phyloP scores from a whole-genome alignment of 2,888 invertebrate species.

The Sicus ferrugineus region DNA sequence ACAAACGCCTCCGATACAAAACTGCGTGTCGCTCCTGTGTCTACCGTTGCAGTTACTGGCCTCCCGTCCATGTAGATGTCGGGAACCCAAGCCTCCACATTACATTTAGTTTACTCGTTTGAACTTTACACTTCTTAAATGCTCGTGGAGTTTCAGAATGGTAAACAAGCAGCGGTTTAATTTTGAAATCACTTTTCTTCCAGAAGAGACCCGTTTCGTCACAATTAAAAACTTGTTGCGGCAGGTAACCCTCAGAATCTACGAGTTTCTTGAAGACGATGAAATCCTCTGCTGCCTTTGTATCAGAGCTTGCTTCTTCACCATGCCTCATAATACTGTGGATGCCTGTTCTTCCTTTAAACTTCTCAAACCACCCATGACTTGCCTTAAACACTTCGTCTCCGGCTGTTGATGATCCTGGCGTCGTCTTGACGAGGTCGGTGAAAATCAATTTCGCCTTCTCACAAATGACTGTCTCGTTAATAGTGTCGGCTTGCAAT shows the following conservation, averaged over 20 bases:
- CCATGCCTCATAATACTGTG: constrained; percentile 27
- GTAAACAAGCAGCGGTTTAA: too few relatives aligned
- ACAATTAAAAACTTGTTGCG: constrained; percentile 4
- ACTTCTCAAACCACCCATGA: constrained; percentile 26
- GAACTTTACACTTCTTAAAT: constrained; percentile 4
- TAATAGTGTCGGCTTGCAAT: too few relatives aligned
- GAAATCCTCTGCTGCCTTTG: constrained; percentile 13
- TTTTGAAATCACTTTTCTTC: constrained; percentile 5
- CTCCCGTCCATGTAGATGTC: too few relatives aligned
- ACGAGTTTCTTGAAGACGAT: constrained; percentile 22
- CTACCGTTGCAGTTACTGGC: too few relatives aligned
- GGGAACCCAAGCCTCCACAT: constrained; percentile 19
- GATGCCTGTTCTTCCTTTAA: constrained; percentile 19
- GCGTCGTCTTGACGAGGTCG: too few relatives aligned
- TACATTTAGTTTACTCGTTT: background rate
- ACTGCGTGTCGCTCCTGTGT: too few relatives aligned
- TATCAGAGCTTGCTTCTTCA: constrained; percentile 25
- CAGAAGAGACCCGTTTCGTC: background rate
- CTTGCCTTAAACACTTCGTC: constrained; percentile 18
- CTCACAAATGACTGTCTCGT: too few relatives aligned
- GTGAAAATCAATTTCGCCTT: too few relatives aligned
- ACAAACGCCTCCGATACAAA: too few relatives aligned
- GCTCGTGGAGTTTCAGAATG: background rate
- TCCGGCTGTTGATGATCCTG: background rate
- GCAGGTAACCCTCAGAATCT: constrained; percentile 6